These are phyloP conservation scores for Drosophila anceps DNA, from an alignment of 2,888 invertebrate genomes.

Conservation along the genomic window DNA sequence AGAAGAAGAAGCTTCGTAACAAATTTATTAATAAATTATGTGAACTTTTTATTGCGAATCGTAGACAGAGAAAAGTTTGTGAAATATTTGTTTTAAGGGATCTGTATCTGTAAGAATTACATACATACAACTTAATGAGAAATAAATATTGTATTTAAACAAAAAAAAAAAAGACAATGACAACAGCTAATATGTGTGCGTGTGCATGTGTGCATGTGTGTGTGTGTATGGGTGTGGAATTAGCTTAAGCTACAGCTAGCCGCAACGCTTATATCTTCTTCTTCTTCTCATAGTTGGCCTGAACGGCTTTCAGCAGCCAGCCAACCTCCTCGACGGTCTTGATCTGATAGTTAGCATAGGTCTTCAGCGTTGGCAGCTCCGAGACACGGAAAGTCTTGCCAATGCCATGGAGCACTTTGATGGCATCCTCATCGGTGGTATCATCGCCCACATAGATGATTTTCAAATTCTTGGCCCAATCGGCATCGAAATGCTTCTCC, in stretches of 20 bases:
- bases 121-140: constrained; percentile 42
- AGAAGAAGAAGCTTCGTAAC: neutral
- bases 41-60: constrained; percentile 61
- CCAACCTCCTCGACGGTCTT: constrained; percentile 91
- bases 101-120: constrained; percentile 37
- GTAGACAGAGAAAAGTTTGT: constrained; percentile 37
- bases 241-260: constrained; percentile 71
- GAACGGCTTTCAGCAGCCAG: constrained; percentile 90
- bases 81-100: constrained; percentile 30
- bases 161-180: too few species aligned
- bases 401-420: constrained; percentile 88
- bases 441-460: constrained; percentile 96
- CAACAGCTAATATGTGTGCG: constrained; percentile 34
- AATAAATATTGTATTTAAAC: constrained; percentile 45
- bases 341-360: constrained; percentile 90
- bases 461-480: constrained; percentile 91
- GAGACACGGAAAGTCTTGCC: constrained; percentile 92
- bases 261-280: constrained; percentile 74
- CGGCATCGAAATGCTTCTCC: constrained; percentile 91
- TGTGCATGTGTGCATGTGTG: constrained; percentile 31
- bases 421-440: constrained; percentile 95
- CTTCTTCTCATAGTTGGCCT: constrained; percentile 84
- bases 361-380: constrained; percentile 89
- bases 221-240: constrained; percentile 68
- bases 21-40: constrained; percentile 29